Evolutionary conservation across 2,888 invertebrate genomes (phyloP).

Genomic region (Acronicta aceris): DNA sequence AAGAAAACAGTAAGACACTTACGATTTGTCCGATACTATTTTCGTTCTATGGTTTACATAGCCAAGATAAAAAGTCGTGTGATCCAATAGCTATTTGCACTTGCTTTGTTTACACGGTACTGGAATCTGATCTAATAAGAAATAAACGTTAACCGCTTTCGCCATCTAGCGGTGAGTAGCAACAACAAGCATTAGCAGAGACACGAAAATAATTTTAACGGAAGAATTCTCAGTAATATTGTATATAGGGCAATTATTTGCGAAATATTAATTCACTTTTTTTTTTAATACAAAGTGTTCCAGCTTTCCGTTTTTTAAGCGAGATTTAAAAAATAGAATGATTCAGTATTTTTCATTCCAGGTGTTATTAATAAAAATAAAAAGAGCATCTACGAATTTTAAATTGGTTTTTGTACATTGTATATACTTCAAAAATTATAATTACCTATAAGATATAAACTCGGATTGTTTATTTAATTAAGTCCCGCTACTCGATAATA

Average conservation of each 20-base stretch:
- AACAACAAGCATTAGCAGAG: constrained; percentile 10
- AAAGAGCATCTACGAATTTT: not conserved
- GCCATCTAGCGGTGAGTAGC: constrained; percentile 75
- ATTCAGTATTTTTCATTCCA: no score
- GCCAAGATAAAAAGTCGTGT: constrained; percentile 21
- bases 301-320: no score
- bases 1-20: no score
- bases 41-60: constrained; percentile 23
- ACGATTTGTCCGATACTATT: not conserved
- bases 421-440: constrained; percentile 4
- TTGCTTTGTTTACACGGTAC: constrained; percentile 25
- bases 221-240: no score
- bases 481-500: constrained; percentile 66
- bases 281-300: no score
- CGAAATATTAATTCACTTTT: no score
- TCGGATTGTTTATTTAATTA: not conserved
- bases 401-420: not conserved
- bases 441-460: no score
- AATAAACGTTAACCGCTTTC: constrained; percentile 18
- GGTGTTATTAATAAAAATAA: not conserved
- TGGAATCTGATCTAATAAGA: constrained; percentile 25
- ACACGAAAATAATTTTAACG: not conserved
- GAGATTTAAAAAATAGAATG: no score
- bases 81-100: constrained; percentile 24
- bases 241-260: no score